Base-by-base conservation (phyloP, 1,140 invertebrate species). In the Propsilocerus akamusi region DNA sequence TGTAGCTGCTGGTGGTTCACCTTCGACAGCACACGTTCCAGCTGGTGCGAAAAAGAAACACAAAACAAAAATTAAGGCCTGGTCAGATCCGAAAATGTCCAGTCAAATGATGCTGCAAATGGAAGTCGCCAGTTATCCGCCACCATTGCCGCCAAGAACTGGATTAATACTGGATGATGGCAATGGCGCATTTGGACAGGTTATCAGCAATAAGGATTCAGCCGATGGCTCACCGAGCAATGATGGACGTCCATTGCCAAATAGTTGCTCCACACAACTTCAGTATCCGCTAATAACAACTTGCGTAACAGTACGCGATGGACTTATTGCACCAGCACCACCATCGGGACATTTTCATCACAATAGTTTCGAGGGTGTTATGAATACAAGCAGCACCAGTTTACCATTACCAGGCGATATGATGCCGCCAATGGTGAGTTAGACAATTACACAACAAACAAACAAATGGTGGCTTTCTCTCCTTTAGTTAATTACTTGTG, bases 31-130 rank as follows among this genome's bases (percentile, higher is more conserved):
- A 53, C 26, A 49, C n/a, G 51, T 48, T 48, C 26, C 54, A 53
- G 52, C 14, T 52, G 46, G 50, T 54, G 53, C 56, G 50, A 52
- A 57, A 25, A 64, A 65, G 47, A 61, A 63, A 32, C 55, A 56
- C 5, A 65, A 50, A 51, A 51, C 56, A 17, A 65, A 65, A 52
- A 59, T 41, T 30, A 48, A 14, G 24, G 63, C 63, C 5, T 47
- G 63, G 0, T 65, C 63, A 10, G 63, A 65, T 53, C 63, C 63
- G n/a, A 65, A 65, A 56, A 65, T 65, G 63, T 61, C 59, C n/a
- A 63, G 63, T 5, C 63, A 65, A 56, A 59, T 65, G 58, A 65
- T 65, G 51, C 47, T 65, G 34, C 61, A 65, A 60, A 64, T 65
- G 63, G 63, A 65, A 25, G 46, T 25, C 8, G 8, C 20, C 20